Evolutionary conservation across 2,888 invertebrate genomes (phyloP).

Genomic region (Polyommatus icarus): DNA sequence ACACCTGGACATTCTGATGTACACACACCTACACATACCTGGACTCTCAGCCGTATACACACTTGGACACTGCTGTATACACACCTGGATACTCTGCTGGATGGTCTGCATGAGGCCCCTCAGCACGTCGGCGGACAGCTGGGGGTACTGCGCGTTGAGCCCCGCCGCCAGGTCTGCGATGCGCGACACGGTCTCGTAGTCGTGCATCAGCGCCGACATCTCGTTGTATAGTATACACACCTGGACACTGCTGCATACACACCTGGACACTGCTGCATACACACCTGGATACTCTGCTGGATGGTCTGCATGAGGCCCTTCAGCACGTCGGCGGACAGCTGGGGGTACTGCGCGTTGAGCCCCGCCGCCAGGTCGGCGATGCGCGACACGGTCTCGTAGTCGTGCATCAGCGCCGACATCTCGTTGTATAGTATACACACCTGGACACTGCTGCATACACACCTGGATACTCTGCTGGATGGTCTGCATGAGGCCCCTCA

Average conservation of each 20-base stretch:
- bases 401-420: conserved; percentile 96
- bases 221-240: too few relatives aligned
- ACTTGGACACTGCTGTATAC: too few relatives aligned
- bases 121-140: conserved; percentile 86
- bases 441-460: too few relatives aligned
- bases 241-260: too few relatives aligned
- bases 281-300: conserved; percentile 60
- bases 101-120: conserved; percentile 86
- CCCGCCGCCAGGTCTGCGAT: conserved; percentile 90
- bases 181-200: conserved; percentile 94
- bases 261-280: too few relatives aligned
- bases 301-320: conserved; percentile 86
- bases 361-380: conserved; percentile 90
- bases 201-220: conserved; percentile 90
- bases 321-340: conserved; percentile 86
- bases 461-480: conserved; percentile 85
- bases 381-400: conserved; percentile 94
- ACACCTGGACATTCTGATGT: too few relatives aligned
- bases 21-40: too few relatives aligned
- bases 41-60: too few relatives aligned
- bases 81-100: conserved; percentile 60
- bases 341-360: conserved; percentile 86
- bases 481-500: conserved; percentile 84
- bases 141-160: conserved; percentile 86
- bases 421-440: conserved; percentile 85